Percentiles rank a stretch among this genome's conserved stretches.
phyloP scores from a whole-genome alignment of 2,797 vertebrate species.

The Lates japonicus region DNA sequence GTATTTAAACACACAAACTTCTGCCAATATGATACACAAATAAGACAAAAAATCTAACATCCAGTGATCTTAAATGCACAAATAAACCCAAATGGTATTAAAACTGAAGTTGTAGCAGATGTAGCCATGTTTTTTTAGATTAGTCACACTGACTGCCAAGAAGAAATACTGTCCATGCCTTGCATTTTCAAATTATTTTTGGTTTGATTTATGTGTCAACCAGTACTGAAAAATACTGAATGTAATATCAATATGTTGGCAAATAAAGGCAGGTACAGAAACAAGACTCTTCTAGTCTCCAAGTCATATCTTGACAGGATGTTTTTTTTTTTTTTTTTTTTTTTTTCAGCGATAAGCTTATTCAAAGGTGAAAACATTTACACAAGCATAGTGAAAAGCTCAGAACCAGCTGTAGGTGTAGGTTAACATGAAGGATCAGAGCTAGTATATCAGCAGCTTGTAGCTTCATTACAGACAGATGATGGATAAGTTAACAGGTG shows the following conservation, averaged over 20 bases:
- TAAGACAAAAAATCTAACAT: too few relatives aligned
- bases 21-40: neutral
- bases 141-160: too few relatives aligned
- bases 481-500: conserved; percentile 40
- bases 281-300: neutral
- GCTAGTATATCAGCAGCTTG: conserved; percentile 1
- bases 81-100: too few relatives aligned
- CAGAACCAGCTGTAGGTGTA: neutral
- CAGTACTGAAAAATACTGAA: neutral
- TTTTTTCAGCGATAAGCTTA: neutral
- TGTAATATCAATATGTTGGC: neutral
- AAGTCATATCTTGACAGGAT: neutral
- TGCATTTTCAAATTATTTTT: neutral
- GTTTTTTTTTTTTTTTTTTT: too few relatives aligned
- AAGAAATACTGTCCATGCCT: too few relatives aligned
- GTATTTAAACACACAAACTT: neutral
- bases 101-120: too few relatives aligned
- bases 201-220: neutral
- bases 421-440: neutral
- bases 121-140: too few relatives aligned
- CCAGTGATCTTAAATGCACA: too few relatives aligned
- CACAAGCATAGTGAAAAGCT: neutral
- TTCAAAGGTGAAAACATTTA: neutral
- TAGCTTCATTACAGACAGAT: neutral
- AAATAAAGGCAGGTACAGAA: neutral